Percentiles rank a stretch among this genome's conserved stretches.
Evolutionary conservation across 2,888 invertebrate genomes (phyloP).

Genomic region (Phrixothrix hirtus): DNA sequence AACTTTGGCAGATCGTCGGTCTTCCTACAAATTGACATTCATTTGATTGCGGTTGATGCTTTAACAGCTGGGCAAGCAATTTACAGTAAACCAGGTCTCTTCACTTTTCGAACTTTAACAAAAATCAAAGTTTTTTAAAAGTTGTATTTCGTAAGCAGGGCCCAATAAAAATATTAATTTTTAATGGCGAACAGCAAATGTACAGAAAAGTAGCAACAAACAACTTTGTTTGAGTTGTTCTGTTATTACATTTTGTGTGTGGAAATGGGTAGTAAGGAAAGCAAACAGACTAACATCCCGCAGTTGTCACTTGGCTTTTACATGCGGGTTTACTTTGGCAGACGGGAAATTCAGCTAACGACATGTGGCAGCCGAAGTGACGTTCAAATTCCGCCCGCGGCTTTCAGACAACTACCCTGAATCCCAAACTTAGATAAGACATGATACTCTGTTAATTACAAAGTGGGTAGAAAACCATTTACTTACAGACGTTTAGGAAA

Average conservation of each 20-base stretch:
- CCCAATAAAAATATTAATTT: neutral
- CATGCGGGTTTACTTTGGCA: constrained; percentile 29
- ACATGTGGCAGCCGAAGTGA: constrained; percentile 23
- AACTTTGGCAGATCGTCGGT: constrained; percentile 28
- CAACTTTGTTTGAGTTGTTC: constrained; percentile 8
- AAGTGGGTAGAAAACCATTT: neutral
- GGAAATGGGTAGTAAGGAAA: constrained; percentile 17
- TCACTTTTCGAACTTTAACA: neutral
- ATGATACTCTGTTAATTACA: neutral
- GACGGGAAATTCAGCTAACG: constrained; percentile 26
- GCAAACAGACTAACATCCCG: constrained; percentile 22
- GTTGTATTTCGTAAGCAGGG: neutral
- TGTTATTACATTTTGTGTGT: constrained; percentile 12
- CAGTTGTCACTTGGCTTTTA: constrained; percentile 28
- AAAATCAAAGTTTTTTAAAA: constrained; percentile 3
- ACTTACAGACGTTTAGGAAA: too few species aligned
- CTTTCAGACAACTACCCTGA: constrained; percentile 19
- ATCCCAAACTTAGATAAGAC: constrained; percentile 19
- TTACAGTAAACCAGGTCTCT: constrained; percentile 14
- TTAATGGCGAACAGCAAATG: constrained; percentile 5
- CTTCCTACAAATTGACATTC: constrained; percentile 31
- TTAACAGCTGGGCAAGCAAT: constrained; percentile 30
- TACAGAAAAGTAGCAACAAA: too few species aligned
- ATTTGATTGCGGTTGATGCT: constrained; percentile 30
- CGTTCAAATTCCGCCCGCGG: constrained; percentile 22